These are phyloP conservation scores for Conomelus anceps DNA, from an alignment of 2,888 invertebrate species.

Conservation along the genomic window DNA sequence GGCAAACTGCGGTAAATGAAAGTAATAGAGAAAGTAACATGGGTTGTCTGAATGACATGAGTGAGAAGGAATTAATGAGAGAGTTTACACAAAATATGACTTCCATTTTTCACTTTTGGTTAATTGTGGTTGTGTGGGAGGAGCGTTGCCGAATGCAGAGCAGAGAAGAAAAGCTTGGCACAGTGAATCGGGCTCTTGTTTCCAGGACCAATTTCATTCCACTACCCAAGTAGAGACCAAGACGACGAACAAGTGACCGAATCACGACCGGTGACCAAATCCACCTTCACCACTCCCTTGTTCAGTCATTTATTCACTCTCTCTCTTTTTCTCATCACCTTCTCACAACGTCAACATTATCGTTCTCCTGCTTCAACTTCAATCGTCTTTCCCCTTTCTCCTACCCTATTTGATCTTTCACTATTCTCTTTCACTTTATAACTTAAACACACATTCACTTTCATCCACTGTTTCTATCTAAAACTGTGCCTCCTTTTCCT, in stretches of 20 bases:
- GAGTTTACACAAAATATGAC: background rate
- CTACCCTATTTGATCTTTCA: no score
- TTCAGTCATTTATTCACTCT: slow-evolving; percentile 7
- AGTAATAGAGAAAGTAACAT: no score
- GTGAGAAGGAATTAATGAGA: background rate
- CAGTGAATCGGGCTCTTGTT: background rate
- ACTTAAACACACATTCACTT: no score
- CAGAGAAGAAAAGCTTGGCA: background rate
- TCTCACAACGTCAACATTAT: slow-evolving; percentile 15
- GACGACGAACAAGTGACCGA: background rate
- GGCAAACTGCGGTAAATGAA: background rate
- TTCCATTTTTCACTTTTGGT: background rate
- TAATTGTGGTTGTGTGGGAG: background rate
- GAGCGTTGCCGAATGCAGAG: background rate
- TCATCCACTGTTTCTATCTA: no score
- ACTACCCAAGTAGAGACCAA: background rate
- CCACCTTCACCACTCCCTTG: slow-evolving; percentile 3
- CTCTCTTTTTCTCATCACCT: slow-evolving; percentile 25
- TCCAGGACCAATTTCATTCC: background rate
- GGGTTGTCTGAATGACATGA: no score
- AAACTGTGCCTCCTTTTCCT: no score
- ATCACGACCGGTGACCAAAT: background rate
- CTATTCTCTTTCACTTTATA: no score
- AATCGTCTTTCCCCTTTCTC: slow-evolving; percentile 27
- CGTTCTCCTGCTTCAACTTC: background rate